Evolutionary conservation across 1,140 invertebrate genomes (phyloP).

Genomic region (Pemphigus obesinymphae): DNA sequence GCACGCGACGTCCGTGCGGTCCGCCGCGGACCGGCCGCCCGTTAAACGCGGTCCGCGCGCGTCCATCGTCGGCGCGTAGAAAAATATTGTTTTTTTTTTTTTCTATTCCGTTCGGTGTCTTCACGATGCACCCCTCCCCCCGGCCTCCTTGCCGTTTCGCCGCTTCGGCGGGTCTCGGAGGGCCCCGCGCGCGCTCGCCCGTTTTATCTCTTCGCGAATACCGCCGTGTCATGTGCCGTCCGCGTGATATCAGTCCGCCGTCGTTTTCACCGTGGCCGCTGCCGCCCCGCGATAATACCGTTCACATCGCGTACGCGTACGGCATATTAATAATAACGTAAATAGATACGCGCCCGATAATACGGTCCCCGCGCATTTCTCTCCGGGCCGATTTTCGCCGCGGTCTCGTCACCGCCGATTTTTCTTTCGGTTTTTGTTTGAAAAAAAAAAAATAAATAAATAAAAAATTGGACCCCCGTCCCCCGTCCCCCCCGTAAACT

Average conservation of each 20-base stretch:
- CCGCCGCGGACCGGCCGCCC: neutral
- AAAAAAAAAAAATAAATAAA: no score
- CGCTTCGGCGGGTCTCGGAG: neutral
- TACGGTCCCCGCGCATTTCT: neutral
- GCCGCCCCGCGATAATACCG: neutral
- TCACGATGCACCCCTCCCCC: no score
- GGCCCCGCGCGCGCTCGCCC: neutral
- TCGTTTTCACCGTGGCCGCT: neutral
- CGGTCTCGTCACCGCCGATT: neutral
- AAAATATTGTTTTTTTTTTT: constrained; percentile 4
- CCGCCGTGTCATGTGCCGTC: constrained; percentile 1
- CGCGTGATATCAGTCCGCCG: neutral
- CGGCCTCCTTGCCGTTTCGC: no score
- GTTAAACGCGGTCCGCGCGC: neutral
- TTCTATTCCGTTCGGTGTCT: no score
- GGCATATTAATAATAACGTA: no score
- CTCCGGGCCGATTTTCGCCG: neutral
- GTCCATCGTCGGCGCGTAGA: neutral
- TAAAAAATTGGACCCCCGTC: no score
- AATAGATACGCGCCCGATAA: no score
- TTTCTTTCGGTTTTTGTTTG: no score
- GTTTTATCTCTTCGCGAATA: neutral
- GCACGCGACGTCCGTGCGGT: neutral
- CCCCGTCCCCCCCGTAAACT: no score
- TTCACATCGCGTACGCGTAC: no score